Conservation (phyloP, 2,797 vertebrate species). For the Erithacus rubecula region DNA sequence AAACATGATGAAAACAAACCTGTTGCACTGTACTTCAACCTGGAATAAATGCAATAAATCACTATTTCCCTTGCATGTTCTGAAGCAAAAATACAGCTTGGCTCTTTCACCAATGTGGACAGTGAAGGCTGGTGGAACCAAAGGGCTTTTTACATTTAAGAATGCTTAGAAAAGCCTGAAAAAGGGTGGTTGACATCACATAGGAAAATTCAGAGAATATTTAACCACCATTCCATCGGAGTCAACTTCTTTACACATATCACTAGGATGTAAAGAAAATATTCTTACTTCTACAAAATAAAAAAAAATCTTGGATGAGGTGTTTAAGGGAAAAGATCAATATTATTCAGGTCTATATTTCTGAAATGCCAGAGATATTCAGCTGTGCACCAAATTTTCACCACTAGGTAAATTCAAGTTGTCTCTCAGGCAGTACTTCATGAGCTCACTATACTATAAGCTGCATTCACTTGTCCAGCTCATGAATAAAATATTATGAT, state of each 20-base stretch:
- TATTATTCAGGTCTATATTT: not conserved
- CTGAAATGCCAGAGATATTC: not conserved
- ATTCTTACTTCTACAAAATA: not conserved
- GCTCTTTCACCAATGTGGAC: not conserved
- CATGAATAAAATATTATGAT: not conserved
- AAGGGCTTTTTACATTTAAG: not conserved
- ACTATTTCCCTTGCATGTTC: not conserved
- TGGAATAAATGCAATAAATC: slow-evolving; percentile 8
- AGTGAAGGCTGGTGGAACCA: not conserved
- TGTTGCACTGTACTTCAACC: not conserved
- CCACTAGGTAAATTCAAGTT: not conserved
- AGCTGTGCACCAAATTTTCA: not conserved
- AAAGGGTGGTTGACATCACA: not conserved
- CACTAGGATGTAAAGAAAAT: fast-evolving
- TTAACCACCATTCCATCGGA: not conserved
- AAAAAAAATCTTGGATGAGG: not conserved
- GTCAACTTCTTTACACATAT: not conserved
- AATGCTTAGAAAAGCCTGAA: not conserved
- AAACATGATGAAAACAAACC: not conserved
- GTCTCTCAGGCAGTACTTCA: not conserved
- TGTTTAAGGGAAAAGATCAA: not conserved
- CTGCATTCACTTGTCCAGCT: not conserved
- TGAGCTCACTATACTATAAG: not conserved
- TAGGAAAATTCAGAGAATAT: not conserved
- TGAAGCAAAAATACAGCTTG: not conserved